These are phyloP conservation scores for Pyxicephalus adspersus DNA, from an alignment of 2,113 vertebrate species.

Conservation along the genomic window DNA sequence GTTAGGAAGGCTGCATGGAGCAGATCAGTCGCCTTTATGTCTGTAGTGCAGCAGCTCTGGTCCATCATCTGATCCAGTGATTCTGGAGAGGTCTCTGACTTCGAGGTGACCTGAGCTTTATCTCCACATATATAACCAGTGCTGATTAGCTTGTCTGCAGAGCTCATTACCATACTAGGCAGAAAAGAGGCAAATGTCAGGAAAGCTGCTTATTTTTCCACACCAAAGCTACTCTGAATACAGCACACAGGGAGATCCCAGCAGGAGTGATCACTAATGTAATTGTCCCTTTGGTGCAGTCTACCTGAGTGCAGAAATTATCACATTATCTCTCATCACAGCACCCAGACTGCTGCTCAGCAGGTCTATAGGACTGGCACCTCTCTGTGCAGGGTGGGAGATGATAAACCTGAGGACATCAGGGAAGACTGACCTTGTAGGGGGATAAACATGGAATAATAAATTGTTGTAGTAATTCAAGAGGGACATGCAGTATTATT, in stretches of 20 bases:
- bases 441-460: too few relatives aligned
- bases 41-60: neutral
- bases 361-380: conserved; percentile 12
- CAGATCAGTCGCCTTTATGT: conserved; percentile 19
- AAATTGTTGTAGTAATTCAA: too few relatives aligned
- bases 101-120: conserved; percentile 57
- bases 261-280: conserved; percentile 38
- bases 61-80: conserved; percentile 6
- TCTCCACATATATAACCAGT: conserved; percentile 20
- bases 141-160: conserved; percentile 55
- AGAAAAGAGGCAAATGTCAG: conserved; percentile 31
- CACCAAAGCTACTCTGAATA: conserved; percentile 3
- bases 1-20: neutral
- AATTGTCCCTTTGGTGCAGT: conserved; percentile 36
- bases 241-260: neutral
- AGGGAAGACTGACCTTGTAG: too few relatives aligned
- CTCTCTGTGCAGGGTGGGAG: too few relatives aligned
- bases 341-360: neutral
- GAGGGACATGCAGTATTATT: too few relatives aligned
- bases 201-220: neutral
- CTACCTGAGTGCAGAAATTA: conserved; percentile 36
- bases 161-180: conserved; percentile 53
- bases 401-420: too few relatives aligned
- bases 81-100: conserved; percentile 33
- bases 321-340: conserved; percentile 37